Conservation (phyloP, 1,140 invertebrate genomes). For the Bombus picipes region DNA sequence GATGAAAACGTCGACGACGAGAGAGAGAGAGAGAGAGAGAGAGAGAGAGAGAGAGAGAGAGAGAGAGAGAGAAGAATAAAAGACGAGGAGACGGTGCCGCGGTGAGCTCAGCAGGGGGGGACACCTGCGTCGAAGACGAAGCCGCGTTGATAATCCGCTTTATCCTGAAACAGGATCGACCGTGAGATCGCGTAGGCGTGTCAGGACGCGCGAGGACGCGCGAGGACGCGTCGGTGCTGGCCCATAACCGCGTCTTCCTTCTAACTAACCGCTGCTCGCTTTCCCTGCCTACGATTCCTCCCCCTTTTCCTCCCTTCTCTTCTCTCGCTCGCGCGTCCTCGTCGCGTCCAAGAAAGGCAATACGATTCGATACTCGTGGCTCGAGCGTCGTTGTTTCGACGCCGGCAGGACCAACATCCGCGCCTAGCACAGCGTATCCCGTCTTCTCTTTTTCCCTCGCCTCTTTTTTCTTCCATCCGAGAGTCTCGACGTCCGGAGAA, state of each 20-base stretch:
- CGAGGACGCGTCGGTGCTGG: background rate
- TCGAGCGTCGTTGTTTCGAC: too few relatives aligned
- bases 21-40: too few relatives aligned
- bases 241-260: background rate
- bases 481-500: slow-evolving; percentile 57
- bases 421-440: background rate
- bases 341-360: background rate
- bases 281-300: background rate
- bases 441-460: too few relatives aligned
- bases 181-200: slow-evolving; percentile 31
- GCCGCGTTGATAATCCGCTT: slow-evolving; percentile 37
- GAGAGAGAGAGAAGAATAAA: too few relatives aligned
- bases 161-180: slow-evolving; percentile 50
- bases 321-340: background rate
- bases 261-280: background rate
- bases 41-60: too few relatives aligned
- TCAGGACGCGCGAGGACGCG: too few relatives aligned
- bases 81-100: background rate
- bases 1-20: background rate
- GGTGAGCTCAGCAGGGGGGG: background rate
- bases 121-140: slow-evolving; percentile 40
- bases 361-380: background rate
- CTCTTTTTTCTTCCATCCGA: background rate
- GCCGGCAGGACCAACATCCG: too few relatives aligned
- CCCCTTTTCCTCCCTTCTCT: background rate